Conservation (phyloP, 2,113 vertebrate genomes). For the Nycticebus coucang region DNA sequence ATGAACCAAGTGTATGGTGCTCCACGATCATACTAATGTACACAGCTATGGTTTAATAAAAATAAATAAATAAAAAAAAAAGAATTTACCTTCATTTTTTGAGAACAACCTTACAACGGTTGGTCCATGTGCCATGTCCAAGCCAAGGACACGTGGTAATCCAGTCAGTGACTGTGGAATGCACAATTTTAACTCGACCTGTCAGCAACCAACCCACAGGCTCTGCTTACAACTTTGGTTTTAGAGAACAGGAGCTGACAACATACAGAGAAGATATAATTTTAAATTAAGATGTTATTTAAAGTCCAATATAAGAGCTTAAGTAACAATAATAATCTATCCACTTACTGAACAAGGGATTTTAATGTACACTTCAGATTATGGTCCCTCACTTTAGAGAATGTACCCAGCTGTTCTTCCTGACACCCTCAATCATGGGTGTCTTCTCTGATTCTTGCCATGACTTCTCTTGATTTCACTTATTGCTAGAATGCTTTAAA, state of each 20-base stretch:
- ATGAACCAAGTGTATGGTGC: too few relatives aligned
- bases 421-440: fast-evolving
- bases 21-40: too few relatives aligned
- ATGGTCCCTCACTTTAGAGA: not conserved
- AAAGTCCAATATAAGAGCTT: not conserved
- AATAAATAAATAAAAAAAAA: too few relatives aligned
- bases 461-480: not conserved
- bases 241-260: not conserved
- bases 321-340: not conserved
- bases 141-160: not conserved
- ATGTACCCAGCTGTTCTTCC: not conserved
- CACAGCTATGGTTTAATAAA: too few relatives aligned
- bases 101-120: not conserved
- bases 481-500: not conserved
- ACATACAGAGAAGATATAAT: not conserved
- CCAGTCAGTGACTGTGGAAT: not conserved
- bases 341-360: not conserved
- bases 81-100: not conserved
- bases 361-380: not conserved
- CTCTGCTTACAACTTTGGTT: not conserved
- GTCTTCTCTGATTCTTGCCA: not conserved
- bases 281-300: not conserved
- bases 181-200: not conserved
- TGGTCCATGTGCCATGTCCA: not conserved
- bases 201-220: not conserved